Evolutionary conservation across 2,113 vertebrate species (phyloP).

Genomic region (Phrynosoma platyrhinos): DNA sequence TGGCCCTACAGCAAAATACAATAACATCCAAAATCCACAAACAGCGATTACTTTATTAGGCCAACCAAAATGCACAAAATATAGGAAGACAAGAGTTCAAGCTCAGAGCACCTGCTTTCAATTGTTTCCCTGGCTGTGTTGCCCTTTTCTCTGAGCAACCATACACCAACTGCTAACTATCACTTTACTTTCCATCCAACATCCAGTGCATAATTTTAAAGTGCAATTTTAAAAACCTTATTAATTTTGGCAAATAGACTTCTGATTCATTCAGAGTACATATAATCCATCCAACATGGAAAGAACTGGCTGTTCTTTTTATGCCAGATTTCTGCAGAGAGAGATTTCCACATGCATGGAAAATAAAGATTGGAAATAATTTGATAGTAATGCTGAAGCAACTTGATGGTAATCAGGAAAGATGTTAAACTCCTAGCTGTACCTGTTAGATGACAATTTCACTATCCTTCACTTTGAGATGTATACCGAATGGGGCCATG

Average conservation of each 20-base stretch:
- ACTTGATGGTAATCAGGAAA: not conserved
- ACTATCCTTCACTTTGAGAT: not conserved
- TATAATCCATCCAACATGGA: slow-evolving; percentile 15
- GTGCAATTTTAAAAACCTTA: slow-evolving; percentile 71
- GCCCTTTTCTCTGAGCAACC: not conserved
- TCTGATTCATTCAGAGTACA: slow-evolving; percentile 47
- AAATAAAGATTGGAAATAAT: not conserved
- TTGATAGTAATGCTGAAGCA: not conserved
- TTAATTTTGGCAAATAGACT: slow-evolving; percentile 39
- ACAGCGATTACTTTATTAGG: too few species aligned
- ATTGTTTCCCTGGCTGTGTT: not conserved
- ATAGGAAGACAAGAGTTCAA: slow-evolving; percentile 4
- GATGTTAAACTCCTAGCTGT: not conserved
- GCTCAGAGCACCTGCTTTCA: not conserved
- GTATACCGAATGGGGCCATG: not conserved
- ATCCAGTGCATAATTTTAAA: slow-evolving; percentile 77
- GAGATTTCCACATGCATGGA: not conserved
- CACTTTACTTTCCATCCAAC: slow-evolving; percentile 47
- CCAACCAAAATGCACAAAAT: too few species aligned
- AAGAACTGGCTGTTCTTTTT: not conserved
- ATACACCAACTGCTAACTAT: not conserved
- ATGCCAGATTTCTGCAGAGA: not conserved
- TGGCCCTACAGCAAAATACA: too few species aligned
- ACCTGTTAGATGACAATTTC: not conserved
- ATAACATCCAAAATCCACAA: too few species aligned